Conservation (phyloP, 2,113 vertebrate species). For the Lamprotornis superbus region DNA sequence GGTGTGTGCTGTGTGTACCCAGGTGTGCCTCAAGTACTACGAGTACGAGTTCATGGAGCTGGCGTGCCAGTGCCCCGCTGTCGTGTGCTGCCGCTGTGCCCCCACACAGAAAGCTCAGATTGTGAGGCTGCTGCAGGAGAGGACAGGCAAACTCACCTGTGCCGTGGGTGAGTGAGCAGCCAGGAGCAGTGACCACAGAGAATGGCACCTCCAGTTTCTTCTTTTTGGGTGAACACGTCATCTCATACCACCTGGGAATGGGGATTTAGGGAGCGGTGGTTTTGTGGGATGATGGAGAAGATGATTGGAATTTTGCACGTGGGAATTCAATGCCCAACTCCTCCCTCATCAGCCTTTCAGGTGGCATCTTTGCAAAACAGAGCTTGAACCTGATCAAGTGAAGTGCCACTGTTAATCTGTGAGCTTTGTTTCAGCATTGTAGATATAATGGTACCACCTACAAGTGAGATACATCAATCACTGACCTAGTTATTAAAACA, state of each 20-base stretch:
- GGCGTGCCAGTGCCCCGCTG: conserved; percentile 93
- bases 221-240: fast-evolving
- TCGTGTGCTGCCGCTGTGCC: conserved; percentile 93
- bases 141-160: conserved; percentile 92
- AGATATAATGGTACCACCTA: background rate
- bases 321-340: background rate
- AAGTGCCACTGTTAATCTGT: background rate
- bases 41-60: conserved; percentile 98
- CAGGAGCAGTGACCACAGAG: fast-evolving
- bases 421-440: background rate
- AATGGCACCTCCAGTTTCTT: fast-evolving
- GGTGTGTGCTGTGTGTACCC: background rate
- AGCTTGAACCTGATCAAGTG: background rate
- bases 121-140: conserved; percentile 90
- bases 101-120: conserved; percentile 98
- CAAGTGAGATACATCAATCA: background rate
- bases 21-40: conserved; percentile 95
- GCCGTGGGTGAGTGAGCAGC: conserved; percentile 82
- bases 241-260: background rate
- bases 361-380: background rate
- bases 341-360: background rate
- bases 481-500: background rate
- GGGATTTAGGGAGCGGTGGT: background rate
- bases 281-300: background rate
- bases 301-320: too few relatives aligned